A percentile compares a stretch with the other conserved stretches of the same genome.
These are phyloP conservation scores for Sycophila sp. DNA, from an alignment of 1,140 invertebrate species.

Conservation along the genomic window DNA sequence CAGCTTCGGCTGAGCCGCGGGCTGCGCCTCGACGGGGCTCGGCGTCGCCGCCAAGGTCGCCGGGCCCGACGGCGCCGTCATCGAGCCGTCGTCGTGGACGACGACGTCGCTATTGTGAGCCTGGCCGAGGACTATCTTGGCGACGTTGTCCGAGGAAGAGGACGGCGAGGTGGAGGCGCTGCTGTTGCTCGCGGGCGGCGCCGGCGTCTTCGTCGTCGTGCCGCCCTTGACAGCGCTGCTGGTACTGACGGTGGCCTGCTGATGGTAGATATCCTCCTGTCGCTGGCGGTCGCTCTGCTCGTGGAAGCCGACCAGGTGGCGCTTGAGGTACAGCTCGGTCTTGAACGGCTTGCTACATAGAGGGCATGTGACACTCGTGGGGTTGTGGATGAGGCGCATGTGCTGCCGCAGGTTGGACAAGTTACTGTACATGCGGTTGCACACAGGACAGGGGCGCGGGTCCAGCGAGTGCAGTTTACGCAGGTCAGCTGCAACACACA, in stretches of 20 bases:
- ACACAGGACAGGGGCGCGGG: constrained; percentile 77
- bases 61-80: constrained; percentile 23
- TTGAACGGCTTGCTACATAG: constrained; percentile 81
- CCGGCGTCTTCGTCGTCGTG: not conserved
- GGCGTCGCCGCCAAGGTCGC: constrained; percentile 2
- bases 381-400: constrained; percentile 82
- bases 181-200: not conserved
- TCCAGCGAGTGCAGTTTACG: constrained; percentile 75
- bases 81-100: constrained; percentile 19
- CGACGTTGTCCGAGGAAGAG: constrained; percentile 26
- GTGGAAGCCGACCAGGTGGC: constrained; percentile 73
- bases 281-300: constrained; percentile 64
- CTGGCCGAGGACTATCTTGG: constrained; percentile 40
- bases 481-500: constrained; percentile 69
- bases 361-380: constrained; percentile 78
- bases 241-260: constrained; percentile 48
- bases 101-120: constrained; percentile 20
- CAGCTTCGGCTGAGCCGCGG: not conserved
- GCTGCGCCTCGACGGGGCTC: not conserved
- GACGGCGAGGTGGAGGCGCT: not conserved
- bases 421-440: constrained; percentile 83
- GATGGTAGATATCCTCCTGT: constrained; percentile 64
- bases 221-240: constrained; percentile 37
- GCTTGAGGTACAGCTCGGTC: constrained; percentile 80
- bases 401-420: constrained; percentile 82